Evolutionary conservation across 2,797 vertebrate genomes (phyloP).

Genomic region (Pangasius djambal): DNA sequence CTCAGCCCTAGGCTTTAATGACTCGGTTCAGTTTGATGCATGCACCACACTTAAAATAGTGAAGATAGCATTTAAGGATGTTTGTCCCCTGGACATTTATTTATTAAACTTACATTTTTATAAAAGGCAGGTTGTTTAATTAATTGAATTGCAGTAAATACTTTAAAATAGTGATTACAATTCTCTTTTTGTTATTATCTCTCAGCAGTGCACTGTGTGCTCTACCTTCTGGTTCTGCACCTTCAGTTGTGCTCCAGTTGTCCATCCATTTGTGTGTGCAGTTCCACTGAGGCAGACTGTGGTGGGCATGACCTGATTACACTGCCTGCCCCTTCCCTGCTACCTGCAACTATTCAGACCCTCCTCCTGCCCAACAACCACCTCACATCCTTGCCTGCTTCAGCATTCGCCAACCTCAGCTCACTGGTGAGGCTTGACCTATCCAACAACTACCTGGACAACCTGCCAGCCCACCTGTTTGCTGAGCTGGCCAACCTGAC

Average conservation of each 20-base stretch:
- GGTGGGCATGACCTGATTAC: slow-evolving; percentile 85
- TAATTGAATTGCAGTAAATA: neutral
- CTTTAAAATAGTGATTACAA: neutral
- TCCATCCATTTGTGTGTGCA: slow-evolving; percentile 86
- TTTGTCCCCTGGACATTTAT: neutral
- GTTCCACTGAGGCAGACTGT: slow-evolving; percentile 87
- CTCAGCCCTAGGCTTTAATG: neutral
- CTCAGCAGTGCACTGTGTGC: slow-evolving; percentile 82
- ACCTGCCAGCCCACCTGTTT: slow-evolving; percentile 88
- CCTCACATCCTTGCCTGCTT: slow-evolving; percentile 82
- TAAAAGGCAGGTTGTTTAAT: neutral
- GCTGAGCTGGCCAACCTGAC: slow-evolving; percentile 89
- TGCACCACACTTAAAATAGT: neutral
- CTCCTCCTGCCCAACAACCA: slow-evolving; percentile 95
- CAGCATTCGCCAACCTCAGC: slow-evolving; percentile 89
- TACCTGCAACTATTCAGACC: slow-evolving; percentile 85
- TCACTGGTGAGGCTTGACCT: slow-evolving; percentile 91
- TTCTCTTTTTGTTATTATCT: slow-evolving; percentile 4
- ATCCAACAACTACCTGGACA: slow-evolving; percentile 97
- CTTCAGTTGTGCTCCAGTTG: slow-evolving; percentile 79
- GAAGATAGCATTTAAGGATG: neutral
- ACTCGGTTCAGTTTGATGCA: neutral
- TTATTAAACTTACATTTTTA: neutral
- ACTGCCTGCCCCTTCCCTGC: slow-evolving; percentile 82
- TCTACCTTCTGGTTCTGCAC: slow-evolving; percentile 78